phyloP scores from a whole-genome alignment of 2,888 invertebrate species.

The Epsilonema sp. region DNA sequence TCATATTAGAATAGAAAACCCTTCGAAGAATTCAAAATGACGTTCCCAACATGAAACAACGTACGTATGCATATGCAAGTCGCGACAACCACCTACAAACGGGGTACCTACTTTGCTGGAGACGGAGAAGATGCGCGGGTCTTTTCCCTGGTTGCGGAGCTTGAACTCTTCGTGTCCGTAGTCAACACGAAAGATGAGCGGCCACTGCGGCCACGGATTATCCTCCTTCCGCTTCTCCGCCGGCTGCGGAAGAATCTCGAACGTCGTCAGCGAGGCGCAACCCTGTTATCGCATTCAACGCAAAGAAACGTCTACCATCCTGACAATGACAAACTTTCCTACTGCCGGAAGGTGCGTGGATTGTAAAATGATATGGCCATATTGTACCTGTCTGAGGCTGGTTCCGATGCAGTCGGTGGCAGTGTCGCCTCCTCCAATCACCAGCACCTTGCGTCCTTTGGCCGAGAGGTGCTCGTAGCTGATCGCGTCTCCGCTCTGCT shows the following conservation, averaged over 20 bases:
- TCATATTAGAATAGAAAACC: too few species aligned
- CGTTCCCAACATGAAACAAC: too few species aligned
- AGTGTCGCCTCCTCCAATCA: constrained; percentile 68
- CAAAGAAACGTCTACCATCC: too few species aligned
- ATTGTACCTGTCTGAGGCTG: constrained; percentile 51
- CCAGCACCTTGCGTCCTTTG: constrained; percentile 75
- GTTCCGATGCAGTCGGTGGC: constrained; percentile 97
- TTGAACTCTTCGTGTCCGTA: constrained; percentile 96
- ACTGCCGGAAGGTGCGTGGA: too few species aligned
- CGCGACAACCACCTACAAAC: too few species aligned
- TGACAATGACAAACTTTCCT: too few species aligned
- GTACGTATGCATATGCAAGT: too few species aligned
- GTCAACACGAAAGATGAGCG: constrained; percentile 81
- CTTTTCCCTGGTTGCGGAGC: constrained; percentile 42
- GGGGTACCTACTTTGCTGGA: constrained; percentile 50
- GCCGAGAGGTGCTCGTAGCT: constrained; percentile 46
- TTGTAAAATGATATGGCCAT: not conserved
- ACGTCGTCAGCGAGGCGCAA: constrained; percentile 72
- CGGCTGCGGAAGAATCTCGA: constrained; percentile 89
- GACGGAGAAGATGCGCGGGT: constrained; percentile 78
- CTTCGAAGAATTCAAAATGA: too few species aligned
- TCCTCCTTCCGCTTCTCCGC: constrained; percentile 54
- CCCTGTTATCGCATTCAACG: too few species aligned
- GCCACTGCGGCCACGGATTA: constrained; percentile 99
- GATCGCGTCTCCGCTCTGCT: constrained; percentile 50